Evolutionary conservation across 2,113 vertebrate genomes (phyloP), one percentile per base, ranked within the genome.

Genomic region (Bufo bufo): DNA sequence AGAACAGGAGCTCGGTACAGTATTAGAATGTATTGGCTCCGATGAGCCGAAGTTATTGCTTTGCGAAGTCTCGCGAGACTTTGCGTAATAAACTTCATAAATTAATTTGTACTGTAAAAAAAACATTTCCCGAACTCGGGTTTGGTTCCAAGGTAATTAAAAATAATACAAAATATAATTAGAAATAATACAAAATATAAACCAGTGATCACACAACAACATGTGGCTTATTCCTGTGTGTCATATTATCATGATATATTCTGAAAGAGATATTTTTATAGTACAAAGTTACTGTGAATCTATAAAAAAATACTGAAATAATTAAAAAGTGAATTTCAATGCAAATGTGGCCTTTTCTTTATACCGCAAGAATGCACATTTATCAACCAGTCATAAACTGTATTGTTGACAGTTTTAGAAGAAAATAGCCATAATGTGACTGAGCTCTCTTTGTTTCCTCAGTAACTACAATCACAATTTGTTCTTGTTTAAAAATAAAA

Each of bases 281-380:
- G 19, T 47, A 52, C 6, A 83, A 13, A 66, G 81, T 69, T 92
- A 92, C 91, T 82, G 88, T 91, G 79, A 90, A 93, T 93, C 92
- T 92, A 93, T 94, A 94, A 93, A 92, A 33, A 93, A 92, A 92
- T 88, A 92, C 91, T 43, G 86, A 91, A 92, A 94, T 93, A 94
- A 95, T 95, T 95, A 95, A 94, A 94, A 93, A 92, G 84, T 93
- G 90, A 93, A 94, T 95, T 94, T 94, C 93, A 92, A 95, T 96
- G 95, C 93, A 95, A 94, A 96, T 95, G 93, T 95, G 95, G 92
- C 95, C 94, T 95, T 95, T 95, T 94, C 93, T 89, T 88, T 94
- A 77, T 92, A 94, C 90, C 91, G 88, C 92, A 89, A 91, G 91
- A 94, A 83, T 0, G 12, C 93, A 92, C 93, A 94, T 94, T 94